Base-by-base conservation (phyloP, 2,797 vertebrate species). In the Hypotaenidia okinawae region DNA sequence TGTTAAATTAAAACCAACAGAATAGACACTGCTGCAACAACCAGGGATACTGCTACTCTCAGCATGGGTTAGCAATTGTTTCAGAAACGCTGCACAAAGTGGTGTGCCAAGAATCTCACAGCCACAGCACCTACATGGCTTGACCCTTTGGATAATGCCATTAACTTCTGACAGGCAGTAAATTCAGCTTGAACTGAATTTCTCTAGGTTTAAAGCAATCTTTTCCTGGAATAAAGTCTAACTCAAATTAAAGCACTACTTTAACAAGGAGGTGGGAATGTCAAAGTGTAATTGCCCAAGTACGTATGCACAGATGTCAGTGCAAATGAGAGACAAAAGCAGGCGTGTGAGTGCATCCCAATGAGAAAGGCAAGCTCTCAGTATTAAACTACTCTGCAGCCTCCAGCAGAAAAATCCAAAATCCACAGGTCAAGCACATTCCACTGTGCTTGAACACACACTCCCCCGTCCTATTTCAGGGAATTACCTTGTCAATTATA, bases 401-500 rank as follows among this genome's bases (percentile, higher is more conserved):
- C 81, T 14, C 3, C 3, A 55, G n/a, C 2, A 89, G 16, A 79
- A 82, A 45, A n/a, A 85, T 3, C 15, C 30, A 11, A 79, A 95
- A 74, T 24, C 8, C 62, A 77, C 30, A 74, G 14, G 28, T 83
- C 27, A n/a, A n/a, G n/a, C 7, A 59, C 27, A 88, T 14, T 55
- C 17, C 15, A 22, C 30, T 39, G 24, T 39, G 16, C 30, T 63
- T 66, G 54, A 88, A 51, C n/a, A 61, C 19, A 63, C 10, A 54
- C n/a, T 51, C 19, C 27, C 57, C 22, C 13, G 7, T 32, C 16
- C 57, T 28, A 55, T 41, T 67, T 41, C 84, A 92, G 33, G 27
- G 8, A 61, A 93, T 97, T 98, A 99, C 99, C 99, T 99, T 99
- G 96, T 99, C 98, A 87, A 99, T 98, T 95, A 99, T 97, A 3